These are phyloP conservation scores for Carassius carassius DNA, from an alignment of 2,113 vertebrate genomes.

Conservation along the genomic window DNA sequence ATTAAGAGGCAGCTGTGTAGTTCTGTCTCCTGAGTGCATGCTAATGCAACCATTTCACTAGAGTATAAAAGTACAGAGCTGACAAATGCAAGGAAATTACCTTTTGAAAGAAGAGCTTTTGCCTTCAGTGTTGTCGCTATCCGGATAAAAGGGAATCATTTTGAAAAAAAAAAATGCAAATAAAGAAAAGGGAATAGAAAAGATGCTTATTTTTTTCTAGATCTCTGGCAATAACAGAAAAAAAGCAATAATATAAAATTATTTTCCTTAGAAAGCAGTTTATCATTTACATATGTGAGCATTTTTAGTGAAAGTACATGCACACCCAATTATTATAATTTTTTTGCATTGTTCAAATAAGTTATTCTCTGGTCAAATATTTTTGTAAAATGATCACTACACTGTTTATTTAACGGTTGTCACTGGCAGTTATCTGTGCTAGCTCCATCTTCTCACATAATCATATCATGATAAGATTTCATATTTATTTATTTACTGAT, in stretches of 20 bases:
- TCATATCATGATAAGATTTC: not conserved
- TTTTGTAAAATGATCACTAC: not conserved
- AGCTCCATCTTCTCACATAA: not conserved
- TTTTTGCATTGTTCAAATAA: not conserved
- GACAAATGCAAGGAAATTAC: constrained; percentile 50
- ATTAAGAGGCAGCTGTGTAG: constrained; percentile 21
- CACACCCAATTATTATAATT: too few species aligned
- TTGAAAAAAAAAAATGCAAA: not conserved
- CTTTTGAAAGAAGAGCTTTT: not conserved
- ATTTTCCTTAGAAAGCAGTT: not conserved
- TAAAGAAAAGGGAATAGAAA: not conserved
- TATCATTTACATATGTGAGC: not conserved
- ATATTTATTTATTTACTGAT: not conserved
- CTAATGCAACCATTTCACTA: constrained; percentile 64
- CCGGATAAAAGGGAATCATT: not conserved
- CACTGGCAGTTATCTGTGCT: not conserved
- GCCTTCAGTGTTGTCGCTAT: not conserved
- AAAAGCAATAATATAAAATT: not conserved
- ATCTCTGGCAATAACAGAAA: not conserved
- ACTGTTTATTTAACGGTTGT: not conserved
- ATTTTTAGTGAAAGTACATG: not conserved
- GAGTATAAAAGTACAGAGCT: constrained; percentile 59
- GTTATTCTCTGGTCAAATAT: not conserved
- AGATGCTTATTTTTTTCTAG: not conserved
- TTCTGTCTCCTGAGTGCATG: constrained; percentile 52